phyloP scores from a whole-genome alignment of 64 coral and sea anemone species.

The Catalaphyllia jardinei region DNA sequence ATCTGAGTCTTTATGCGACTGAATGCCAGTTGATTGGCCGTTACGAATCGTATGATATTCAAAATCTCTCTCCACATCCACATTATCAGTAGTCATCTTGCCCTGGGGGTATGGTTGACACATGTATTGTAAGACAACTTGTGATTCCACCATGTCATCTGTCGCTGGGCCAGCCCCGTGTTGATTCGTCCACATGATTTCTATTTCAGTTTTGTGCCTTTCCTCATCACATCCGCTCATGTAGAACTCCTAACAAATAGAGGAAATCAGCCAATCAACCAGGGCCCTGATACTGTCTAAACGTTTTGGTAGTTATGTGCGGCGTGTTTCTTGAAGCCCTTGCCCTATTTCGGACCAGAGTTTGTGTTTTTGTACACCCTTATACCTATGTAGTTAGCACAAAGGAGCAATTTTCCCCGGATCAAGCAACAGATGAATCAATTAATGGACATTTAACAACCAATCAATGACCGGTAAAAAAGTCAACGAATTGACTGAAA shows the following conservation, averaged over 20 bases:
- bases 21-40: not conserved
- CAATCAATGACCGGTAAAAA: too few species aligned
- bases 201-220: constrained; percentile 2
- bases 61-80: not conserved
- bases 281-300: not conserved
- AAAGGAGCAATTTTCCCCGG: too few species aligned
- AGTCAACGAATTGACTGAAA: too few species aligned
- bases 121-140: constrained; percentile 26
- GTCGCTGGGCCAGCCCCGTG: not conserved
- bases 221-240: not conserved
- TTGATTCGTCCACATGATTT: constrained; percentile 4
- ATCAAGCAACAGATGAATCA: too few species aligned
- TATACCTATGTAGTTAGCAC: too few species aligned
- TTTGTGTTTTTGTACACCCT: too few species aligned
- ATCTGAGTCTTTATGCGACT: not conserved
- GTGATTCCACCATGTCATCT: constrained; percentile 7
- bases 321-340: too few species aligned
- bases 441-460: too few species aligned
- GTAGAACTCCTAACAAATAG: constrained; percentile 17
- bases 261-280: not conserved
- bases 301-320: too few species aligned
- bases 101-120: constrained; percentile 19
- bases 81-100: not conserved
- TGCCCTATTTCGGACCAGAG: too few species aligned
- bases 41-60: constrained; percentile 21